These are phyloP conservation scores for Ophion ventricosus DNA, from an alignment of 2,888 invertebrate species.

Conservation along the genomic window DNA sequence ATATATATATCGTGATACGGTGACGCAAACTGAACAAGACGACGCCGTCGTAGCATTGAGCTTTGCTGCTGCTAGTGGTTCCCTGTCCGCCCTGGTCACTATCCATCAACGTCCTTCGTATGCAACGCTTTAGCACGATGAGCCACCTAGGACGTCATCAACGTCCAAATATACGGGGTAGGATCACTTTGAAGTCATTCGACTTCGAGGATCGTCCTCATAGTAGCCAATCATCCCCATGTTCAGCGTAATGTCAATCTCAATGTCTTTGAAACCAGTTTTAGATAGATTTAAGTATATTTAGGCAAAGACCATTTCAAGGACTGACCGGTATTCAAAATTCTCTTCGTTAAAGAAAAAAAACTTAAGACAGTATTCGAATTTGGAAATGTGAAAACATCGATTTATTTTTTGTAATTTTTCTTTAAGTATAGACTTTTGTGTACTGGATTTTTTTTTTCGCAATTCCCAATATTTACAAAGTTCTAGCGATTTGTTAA, in stretches of 20 bases:
- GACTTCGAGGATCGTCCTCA: background rate
- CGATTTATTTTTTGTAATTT: too few species aligned
- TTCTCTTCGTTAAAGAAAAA: too few species aligned
- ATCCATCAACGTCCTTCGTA: slow-evolving; percentile 59
- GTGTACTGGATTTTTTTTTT: too few species aligned
- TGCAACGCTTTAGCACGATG: slow-evolving; percentile 53
- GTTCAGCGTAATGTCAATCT: background rate
- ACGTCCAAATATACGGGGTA: slow-evolving; percentile 3
- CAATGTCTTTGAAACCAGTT: background rate
- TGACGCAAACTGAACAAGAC: slow-evolving; percentile 50
- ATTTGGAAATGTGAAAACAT: too few species aligned
- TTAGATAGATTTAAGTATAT: background rate
- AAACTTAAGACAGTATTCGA: too few species aligned
- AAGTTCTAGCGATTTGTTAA: too few species aligned
- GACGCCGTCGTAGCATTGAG: slow-evolving; percentile 44
- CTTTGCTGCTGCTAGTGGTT: slow-evolving; percentile 30
- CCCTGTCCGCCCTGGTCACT: slow-evolving; percentile 51
- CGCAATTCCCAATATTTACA: too few species aligned
- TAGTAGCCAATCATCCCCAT: too few species aligned
- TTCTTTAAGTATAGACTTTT: too few species aligned
- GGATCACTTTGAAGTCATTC: background rate
- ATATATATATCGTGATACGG: slow-evolving; percentile 2
- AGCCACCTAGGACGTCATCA: slow-evolving; percentile 27
- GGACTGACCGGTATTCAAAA: too few species aligned
- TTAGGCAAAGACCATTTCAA: too few species aligned